A percentile compares a stretch with the other conserved stretches of the same genome.
Evolutionary conservation across 2,888 invertebrate species (phyloP).

Genomic region (Drosophila tripunctata): DNA sequence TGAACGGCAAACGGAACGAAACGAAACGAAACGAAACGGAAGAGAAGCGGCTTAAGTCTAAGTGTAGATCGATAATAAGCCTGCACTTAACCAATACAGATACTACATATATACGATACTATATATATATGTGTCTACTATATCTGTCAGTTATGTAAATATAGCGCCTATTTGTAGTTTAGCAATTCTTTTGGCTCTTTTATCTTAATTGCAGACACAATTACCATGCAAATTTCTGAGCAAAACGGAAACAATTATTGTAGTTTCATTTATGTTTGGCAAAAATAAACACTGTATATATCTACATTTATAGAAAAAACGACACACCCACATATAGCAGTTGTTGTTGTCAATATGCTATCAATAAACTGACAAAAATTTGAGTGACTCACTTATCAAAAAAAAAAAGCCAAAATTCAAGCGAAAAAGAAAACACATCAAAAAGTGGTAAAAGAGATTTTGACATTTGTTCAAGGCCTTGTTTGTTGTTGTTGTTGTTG

Average conservation of each 20-base stretch:
- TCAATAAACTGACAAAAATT: conserved; percentile 2
- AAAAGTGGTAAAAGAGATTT: conserved; percentile 31
- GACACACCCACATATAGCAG: conserved; percentile 25
- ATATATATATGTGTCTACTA: background rate
- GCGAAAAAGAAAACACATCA: conserved; percentile 11
- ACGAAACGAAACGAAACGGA: too few species aligned
- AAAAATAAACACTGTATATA: conserved; percentile 18
- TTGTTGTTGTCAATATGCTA: background rate
- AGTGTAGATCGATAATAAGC: conserved; percentile 59
- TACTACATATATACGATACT: background rate
- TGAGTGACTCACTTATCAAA: conserved; percentile 42
- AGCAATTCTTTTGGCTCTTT: conserved; percentile 28
- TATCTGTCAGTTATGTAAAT: conserved; percentile 40
- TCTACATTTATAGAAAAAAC: background rate
- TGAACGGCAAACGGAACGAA: conserved; percentile 45
- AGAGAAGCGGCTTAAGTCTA: conserved; percentile 59
- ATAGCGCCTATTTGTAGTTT: too few species aligned
- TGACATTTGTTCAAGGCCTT: conserved; percentile 59
- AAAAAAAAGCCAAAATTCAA: too few species aligned
- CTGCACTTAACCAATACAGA: conserved; percentile 14
- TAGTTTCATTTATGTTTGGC: conserved; percentile 4
- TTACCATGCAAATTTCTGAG: conserved; percentile 28
- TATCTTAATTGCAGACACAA: conserved; percentile 48
- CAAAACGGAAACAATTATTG: conserved; percentile 16
- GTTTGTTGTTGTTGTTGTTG: conserved; percentile 2